Base-by-base conservation (phyloP, 2,113 vertebrate genomes). In the Campylorhamphus procurvoides region DNA sequence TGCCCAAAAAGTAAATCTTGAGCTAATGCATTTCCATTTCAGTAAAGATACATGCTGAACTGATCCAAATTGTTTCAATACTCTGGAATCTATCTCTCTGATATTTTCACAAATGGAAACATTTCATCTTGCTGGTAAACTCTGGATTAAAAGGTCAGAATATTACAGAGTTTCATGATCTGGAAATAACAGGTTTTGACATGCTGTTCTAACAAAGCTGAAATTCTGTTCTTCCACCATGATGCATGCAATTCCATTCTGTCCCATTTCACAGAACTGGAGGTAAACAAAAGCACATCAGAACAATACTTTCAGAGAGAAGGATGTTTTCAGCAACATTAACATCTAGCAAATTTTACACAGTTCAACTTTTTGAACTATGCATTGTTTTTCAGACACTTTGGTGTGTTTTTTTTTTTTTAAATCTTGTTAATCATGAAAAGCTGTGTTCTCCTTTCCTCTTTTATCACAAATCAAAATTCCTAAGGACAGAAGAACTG, bases 111-210 rank as follows among this genome's bases (percentile, higher is more conserved):
- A 68, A 37, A 94, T 29, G 29, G 67, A 84, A 74, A 59, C 5
- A 8, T 55, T 80, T 55, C 8, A 10, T 18, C 18, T 83, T 83
- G 27, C 35, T 90, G 31, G 83, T 52, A 88, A 94, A 0, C 18
- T 76, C 58, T 79, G 25, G 16, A 79, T 88, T 78, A 85, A 90
- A 94, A 90, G 27, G 72, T 64, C 75, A 88, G 67, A 76, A 76
- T 90, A 79, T 66, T 86, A 82, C 72, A 52, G 42, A 59, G 47
- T 59, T 75, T 78, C 6, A 28, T 64, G 84, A 75, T 35, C 42
- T 89, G 87, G 66, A 96, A 95, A 74, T 82, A 95, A 95, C 56
- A 59, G 10, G 10, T 59, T 94, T 89, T 94, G 96, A 94, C 66
- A 0, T 63, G 39, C 39, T 71, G 10, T 39, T 91, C 60, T 56